Evolutionary conservation across 2,113 vertebrate species (phyloP).

Genomic region (Merops nubicus): DNA sequence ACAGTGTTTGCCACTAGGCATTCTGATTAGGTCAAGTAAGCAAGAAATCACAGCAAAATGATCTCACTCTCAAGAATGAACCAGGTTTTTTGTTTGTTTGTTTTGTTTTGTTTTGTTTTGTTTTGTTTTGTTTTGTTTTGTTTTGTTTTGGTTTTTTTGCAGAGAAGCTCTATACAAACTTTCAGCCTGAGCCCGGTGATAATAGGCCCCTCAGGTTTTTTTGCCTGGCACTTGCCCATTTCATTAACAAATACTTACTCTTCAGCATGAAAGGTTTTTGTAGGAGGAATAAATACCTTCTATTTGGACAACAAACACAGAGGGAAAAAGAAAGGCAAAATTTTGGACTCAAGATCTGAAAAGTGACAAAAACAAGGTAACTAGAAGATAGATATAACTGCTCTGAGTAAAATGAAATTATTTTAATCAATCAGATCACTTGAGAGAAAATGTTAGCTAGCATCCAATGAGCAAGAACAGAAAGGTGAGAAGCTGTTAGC

Average conservation of each 20-base stretch:
- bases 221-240: not conserved
- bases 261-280: not conserved
- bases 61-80: not conserved
- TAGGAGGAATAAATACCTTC: not conserved
- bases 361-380: not conserved
- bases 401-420: not conserved
- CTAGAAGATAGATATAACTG: not conserved
- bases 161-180: not conserved
- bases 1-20: not conserved
- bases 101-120: not conserved
- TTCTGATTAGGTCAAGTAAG: conserved; percentile 28
- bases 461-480: not conserved
- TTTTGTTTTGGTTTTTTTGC: not conserved
- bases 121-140: not conserved
- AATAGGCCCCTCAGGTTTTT: not conserved
- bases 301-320: not conserved
- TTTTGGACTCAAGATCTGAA: not conserved
- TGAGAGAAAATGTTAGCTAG: not conserved
- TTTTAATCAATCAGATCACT: not conserved
- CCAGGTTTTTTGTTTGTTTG: too few relatives aligned
- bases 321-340: not conserved
- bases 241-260: not conserved
- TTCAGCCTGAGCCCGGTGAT: not conserved
- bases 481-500: not conserved
- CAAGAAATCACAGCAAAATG: conserved; percentile 13